phyloP scores from a whole-genome alignment of 2,888 invertebrate species.

The Laothoe populi region DNA sequence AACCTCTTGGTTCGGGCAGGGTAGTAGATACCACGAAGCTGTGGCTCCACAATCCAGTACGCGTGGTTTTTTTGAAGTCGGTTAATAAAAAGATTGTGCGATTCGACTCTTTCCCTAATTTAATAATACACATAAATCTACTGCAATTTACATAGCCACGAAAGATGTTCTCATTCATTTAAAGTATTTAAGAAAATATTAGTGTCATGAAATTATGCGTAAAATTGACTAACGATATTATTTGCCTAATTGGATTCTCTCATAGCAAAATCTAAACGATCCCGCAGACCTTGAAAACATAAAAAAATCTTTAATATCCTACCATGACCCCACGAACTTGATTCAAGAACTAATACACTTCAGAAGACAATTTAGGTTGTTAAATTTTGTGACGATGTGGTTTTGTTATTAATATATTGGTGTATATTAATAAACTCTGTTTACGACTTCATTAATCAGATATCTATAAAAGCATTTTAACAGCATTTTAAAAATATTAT shows the following conservation, averaged over 20 bases:
- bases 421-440: slow-evolving; percentile 11
- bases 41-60: no score
- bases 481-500: background rate
- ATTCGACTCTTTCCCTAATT: no score
- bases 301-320: background rate
- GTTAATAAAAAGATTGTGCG: no score
- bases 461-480: background rate
- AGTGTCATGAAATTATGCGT: no score
- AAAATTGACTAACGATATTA: background rate
- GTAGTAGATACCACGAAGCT: no score
- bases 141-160: no score
- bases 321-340: background rate
- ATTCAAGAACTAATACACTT: background rate
- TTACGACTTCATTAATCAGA: slow-evolving; percentile 17
- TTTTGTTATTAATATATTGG: background rate
- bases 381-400: background rate
- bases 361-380: background rate
- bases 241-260: slow-evolving; percentile 10
- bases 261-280: background rate
- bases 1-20: no score
- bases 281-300: background rate
- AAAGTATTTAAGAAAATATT: background rate
- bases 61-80: no score
- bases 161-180: background rate
- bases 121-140: no score